These are phyloP conservation scores for Leptoteleia sp. DNA, from an alignment of 1,140 invertebrate genomes.

Conservation along the genomic window DNA sequence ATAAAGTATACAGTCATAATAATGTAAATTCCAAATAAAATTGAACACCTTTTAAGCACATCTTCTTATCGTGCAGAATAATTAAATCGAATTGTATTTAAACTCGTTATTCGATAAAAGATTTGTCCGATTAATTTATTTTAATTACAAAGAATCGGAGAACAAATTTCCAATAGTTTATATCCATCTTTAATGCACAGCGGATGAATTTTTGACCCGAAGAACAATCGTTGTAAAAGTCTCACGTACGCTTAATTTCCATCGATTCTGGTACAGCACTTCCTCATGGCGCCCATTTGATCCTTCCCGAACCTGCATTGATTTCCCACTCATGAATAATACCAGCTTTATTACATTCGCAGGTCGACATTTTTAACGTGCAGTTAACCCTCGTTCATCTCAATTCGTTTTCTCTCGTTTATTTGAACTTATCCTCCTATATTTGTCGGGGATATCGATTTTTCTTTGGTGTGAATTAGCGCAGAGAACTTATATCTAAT, in stretches of 20 bases:
- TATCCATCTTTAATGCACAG: not conserved
- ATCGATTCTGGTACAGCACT: constrained; percentile 18
- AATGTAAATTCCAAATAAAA: too few relatives aligned
- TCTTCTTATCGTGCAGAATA: too few relatives aligned
- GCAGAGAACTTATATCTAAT: constrained; percentile 9
- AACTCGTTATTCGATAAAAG: too few relatives aligned
- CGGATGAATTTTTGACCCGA: constrained; percentile 9
- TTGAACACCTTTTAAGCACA: too few relatives aligned
- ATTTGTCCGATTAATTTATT: too few relatives aligned
- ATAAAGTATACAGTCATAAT: too few relatives aligned
- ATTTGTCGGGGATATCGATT: constrained; percentile 47
- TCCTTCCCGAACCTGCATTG: constrained; percentile 32
- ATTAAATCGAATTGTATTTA: too few relatives aligned
- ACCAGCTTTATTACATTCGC: constrained; percentile 32
- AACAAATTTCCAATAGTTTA: too few relatives aligned
- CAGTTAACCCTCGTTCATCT: constrained; percentile 48
- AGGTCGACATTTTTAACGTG: constrained; percentile 45
- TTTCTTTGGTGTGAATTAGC: constrained; percentile 27
- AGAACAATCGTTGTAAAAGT: constrained; percentile 29
- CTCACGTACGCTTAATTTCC: constrained; percentile 29
- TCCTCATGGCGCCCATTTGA: constrained; percentile 20
- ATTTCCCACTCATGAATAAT: constrained; percentile 39
- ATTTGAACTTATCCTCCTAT: constrained; percentile 48
- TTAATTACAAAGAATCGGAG: too few relatives aligned
- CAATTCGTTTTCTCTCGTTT: constrained; percentile 44